phyloP scores from a whole-genome alignment of 1,140 invertebrate species.

The Lutraria rhynchaena region DNA sequence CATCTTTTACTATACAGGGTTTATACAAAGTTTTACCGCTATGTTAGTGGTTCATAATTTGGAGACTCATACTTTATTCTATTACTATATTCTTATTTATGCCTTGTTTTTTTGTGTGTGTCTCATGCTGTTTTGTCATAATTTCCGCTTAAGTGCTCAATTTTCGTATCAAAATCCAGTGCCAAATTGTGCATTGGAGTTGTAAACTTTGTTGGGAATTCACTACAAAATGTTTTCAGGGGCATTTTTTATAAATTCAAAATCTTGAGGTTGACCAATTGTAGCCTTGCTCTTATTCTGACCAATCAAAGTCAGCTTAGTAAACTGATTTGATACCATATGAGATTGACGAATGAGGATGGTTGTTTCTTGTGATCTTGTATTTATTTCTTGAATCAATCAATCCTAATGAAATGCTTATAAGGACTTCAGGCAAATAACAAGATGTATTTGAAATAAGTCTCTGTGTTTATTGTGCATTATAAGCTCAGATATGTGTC shows the following conservation, averaged over 20 bases:
- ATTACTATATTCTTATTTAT: too few species aligned
- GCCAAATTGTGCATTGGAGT: not conserved
- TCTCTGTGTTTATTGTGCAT: too few species aligned
- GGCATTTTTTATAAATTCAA: constrained; percentile 23
- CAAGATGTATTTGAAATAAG: not conserved
- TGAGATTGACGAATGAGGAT: constrained; percentile 53
- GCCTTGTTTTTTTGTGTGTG: too few species aligned
- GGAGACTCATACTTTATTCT: too few species aligned
- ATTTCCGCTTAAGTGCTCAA: constrained; percentile 27
- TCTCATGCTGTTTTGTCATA: too few species aligned
- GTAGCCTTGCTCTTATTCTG: not conserved
- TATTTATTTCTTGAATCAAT: not conserved
- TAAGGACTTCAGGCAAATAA: too few species aligned
- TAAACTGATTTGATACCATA: constrained; percentile 33
- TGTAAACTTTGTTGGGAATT: not conserved
- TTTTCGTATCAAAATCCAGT: not conserved
- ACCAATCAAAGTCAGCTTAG: constrained; percentile 41
- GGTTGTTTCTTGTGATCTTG: not conserved
- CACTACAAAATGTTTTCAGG: constrained; percentile 17
- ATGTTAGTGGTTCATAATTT: too few species aligned
- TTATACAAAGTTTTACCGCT: too few species aligned
- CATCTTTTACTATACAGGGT: too few species aligned
- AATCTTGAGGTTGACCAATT: constrained; percentile 7
- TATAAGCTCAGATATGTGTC: too few species aligned
- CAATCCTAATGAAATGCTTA: too few species aligned